Conservation (phyloP, 2,797 vertebrate genomes). For the Setipinna tenuifilis region DNA sequence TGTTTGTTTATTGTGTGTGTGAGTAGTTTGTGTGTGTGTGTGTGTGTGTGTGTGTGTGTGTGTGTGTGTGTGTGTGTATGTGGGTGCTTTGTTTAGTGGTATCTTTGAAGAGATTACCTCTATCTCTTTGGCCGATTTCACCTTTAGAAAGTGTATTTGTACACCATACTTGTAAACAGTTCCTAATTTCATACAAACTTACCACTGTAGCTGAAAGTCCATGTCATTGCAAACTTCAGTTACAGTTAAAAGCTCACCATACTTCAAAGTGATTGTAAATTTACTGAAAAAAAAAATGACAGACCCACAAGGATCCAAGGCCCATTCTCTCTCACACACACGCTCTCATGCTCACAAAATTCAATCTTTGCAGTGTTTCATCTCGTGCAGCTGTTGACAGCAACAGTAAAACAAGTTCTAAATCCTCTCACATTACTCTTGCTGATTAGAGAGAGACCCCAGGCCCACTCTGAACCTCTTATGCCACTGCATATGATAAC, state of each 20-base stretch:
- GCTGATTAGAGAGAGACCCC: background rate
- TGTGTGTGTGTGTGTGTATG: background rate
- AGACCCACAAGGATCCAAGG: background rate
- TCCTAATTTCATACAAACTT: background rate
- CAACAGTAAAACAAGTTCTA: background rate
- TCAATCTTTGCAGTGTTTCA: background rate
- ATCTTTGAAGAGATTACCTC: background rate
- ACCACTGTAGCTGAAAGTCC: too few species aligned
- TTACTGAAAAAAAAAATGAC: conserved; percentile 2
- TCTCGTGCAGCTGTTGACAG: background rate
- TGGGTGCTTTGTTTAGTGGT: background rate
- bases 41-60: background rate
- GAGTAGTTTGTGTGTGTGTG: background rate
- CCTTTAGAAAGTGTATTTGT: background rate
- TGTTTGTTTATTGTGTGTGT: conserved; percentile 27
- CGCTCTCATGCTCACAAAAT: background rate
- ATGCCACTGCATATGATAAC: background rate
- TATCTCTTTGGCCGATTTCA: too few species aligned
- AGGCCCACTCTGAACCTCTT: background rate
- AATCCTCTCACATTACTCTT: conserved; percentile 1
- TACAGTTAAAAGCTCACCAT: background rate
- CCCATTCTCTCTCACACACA: background rate
- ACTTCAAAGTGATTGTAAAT: background rate
- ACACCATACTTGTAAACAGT: too few species aligned
- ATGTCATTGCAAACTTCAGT: background rate